Percentiles rank a stretch among this genome's conserved stretches.
Evolutionary conservation across 2,797 vertebrate species (phyloP).

Genomic region (Rhinella marina): DNA sequence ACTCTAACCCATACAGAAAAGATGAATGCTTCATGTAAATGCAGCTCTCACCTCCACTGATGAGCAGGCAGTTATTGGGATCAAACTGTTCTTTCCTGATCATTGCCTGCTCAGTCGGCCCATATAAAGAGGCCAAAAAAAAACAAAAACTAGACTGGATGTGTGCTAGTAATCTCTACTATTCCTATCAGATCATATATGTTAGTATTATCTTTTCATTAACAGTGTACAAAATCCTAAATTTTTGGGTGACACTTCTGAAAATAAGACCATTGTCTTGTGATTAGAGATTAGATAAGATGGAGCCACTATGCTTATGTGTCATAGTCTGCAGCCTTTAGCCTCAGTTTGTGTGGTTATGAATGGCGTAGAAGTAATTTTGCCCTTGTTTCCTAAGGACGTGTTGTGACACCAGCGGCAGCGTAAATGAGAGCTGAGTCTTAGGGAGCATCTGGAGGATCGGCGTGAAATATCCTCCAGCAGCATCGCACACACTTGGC

Average conservation of each 20-base stretch:
- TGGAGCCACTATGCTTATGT: background rate
- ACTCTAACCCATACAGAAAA: too few species aligned
- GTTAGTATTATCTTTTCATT: too few species aligned
- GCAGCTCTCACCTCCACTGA: too few species aligned
- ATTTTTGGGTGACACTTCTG: background rate
- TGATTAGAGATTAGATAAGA: background rate
- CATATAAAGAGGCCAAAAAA: too few species aligned
- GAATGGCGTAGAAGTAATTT: constrained; percentile 41
- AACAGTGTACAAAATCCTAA: background rate
- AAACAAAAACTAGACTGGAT: too few species aligned
- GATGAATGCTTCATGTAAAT: too few species aligned
- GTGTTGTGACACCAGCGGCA: constrained; percentile 38
- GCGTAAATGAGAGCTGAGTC: constrained; percentile 36
- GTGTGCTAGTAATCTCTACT: too few species aligned
- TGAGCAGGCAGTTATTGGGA: too few species aligned
- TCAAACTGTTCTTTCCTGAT: too few species aligned
- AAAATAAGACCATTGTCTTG: background rate
- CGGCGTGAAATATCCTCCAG: constrained; percentile 54
- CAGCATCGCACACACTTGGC: constrained; percentile 46
- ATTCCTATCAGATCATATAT: too few species aligned
- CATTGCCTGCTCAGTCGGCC: too few species aligned
- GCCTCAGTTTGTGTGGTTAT: constrained; percentile 2
- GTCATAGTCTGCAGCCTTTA: background rate
- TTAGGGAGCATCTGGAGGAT: constrained; percentile 51
- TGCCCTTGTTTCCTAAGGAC: constrained; percentile 37